Base-by-base conservation (phyloP, 2,797 vertebrate genomes). In the Cynodonichthys magdalenae region DNA sequence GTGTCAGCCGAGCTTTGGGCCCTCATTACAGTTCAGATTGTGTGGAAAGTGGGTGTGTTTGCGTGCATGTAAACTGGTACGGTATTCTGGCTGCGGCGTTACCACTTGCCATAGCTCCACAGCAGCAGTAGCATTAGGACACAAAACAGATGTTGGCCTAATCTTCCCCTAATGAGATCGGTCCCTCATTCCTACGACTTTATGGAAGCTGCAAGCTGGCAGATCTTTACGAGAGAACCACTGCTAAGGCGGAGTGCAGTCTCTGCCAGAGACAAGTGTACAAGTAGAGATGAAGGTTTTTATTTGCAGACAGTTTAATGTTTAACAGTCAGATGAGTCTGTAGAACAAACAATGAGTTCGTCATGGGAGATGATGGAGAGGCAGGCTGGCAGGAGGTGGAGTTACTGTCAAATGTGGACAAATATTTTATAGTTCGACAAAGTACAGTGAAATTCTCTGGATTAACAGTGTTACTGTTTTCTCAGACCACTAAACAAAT, bases 81-180 rank as follows among this genome's bases (percentile, higher is more conserved):
- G 73, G 69, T 72, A 70, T 59, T 61, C 58, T 24, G 69, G 64
- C 79, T 79, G 71, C 67, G 69, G 81, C 66, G 45, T 81, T 70
- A 64, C 68, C 72, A 51, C 80, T 82, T 77, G 57, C 75, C 72
- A 56, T 49, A 69, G 77, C 76, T 54, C 34, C 53, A 14, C 81
- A 71, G 79, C 78, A 71, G 77, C 80, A 55, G 78, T 46, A 71
- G 73, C 82, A 76, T 66, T 58, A 56, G 81, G 84, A 90, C 90
- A 89, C 89, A 88, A 90, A 91, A 89, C 92, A 93, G 92, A 93
- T 94, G 90, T 92, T 89, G 85, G 79, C 84, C 82, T 91, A 91
- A 93, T 94, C 89, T 89, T 90, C 84, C 86, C 74, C 89, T 93
- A 92, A 93, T 92, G 90, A 92, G 91, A 92, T 89, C 87, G 87